Evolutionary conservation across 2,113 vertebrate genomes (phyloP).

Genomic region (Rhinolophus ferrumequinum): DNA sequence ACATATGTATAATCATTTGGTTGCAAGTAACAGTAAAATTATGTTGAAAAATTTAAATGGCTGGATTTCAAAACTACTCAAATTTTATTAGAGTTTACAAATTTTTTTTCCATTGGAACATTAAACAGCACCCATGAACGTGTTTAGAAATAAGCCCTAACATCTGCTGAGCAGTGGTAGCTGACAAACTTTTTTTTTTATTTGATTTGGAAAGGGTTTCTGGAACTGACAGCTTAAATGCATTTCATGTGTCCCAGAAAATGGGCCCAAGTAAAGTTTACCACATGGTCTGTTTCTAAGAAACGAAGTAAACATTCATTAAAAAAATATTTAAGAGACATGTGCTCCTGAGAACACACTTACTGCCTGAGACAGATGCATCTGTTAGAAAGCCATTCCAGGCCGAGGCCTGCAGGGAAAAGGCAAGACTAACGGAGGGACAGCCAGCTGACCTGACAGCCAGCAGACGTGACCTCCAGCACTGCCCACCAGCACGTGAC

Average conservation of each 20-base stretch:
- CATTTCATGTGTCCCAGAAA: constrained; percentile 9
- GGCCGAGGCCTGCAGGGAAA: background rate
- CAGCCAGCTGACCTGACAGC: fast-evolving
- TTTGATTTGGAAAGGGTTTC: constrained; percentile 43
- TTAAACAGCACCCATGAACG: background rate
- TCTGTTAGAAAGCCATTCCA: background rate
- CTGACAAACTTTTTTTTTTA: background rate
- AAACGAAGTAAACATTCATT: constrained; percentile 55
- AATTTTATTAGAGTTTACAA: background rate
- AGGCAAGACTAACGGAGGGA: fast-evolving
- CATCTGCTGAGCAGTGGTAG: constrained; percentile 52
- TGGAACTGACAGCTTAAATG: constrained; percentile 25
- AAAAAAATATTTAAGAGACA: background rate
- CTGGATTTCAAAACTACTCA: constrained; percentile 36
- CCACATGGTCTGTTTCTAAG: constrained; percentile 60
- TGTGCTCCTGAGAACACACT: background rate
- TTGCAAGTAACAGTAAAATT: constrained; percentile 15
- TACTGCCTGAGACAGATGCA: background rate
- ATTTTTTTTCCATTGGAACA: background rate
- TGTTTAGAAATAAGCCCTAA: constrained; percentile 21
- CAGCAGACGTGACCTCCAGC: background rate
- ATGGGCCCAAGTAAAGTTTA: constrained; percentile 24
- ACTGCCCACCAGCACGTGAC: fast-evolving
- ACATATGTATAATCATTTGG: background rate
- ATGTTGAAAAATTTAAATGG: background rate